A percentile compares a stretch with the other conserved stretches of the same genome.
These are phyloP conservation scores for Neofelis nebulosa DNA, from an alignment of 2,113 vertebrate species.

Conservation along the genomic window DNA sequence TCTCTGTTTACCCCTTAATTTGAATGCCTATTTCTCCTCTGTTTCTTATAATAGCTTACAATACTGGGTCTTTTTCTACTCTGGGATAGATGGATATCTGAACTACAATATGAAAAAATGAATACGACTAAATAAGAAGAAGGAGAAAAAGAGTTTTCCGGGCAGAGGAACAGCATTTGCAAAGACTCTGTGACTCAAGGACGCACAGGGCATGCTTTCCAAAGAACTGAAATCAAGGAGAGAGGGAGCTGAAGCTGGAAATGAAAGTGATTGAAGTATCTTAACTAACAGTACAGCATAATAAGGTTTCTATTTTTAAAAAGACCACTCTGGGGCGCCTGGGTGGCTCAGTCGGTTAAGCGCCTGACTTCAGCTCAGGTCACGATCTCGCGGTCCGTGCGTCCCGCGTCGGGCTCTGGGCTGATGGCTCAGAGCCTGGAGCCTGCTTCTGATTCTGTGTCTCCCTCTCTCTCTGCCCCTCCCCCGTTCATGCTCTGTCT, in stretches of 20 bases:
- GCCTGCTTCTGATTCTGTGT: too few species aligned
- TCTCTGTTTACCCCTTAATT: not conserved
- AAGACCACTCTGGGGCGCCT: not conserved
- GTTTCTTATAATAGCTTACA: not conserved
- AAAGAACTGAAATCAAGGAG: not conserved
- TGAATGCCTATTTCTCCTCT: not conserved
- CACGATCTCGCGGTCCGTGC: too few species aligned
- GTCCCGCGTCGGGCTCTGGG: too few species aligned
- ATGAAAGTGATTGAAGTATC: not conserved
- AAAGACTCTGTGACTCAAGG: not conserved
- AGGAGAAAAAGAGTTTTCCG: not conserved
- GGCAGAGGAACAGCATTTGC: not conserved
- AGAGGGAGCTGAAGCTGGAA: rapidly evolving
- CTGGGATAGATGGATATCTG: not conserved
- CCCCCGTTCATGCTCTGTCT: too few species aligned
- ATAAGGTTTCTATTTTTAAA: not conserved
- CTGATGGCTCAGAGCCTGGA: too few species aligned
- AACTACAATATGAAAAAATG: not conserved
- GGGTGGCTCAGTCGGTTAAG: too few species aligned
- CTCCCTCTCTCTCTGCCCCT: too few species aligned
- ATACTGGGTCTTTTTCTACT: not conserved
- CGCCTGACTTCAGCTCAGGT: too few species aligned
- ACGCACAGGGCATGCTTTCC: not conserved
- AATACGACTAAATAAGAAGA: not conserved
- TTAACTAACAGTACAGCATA: not conserved